Percentiles rank a stretch among this genome's conserved stretches.
Conservation (phyloP, 2,888 invertebrate species). For the Epinotia brunnichana region DNA sequence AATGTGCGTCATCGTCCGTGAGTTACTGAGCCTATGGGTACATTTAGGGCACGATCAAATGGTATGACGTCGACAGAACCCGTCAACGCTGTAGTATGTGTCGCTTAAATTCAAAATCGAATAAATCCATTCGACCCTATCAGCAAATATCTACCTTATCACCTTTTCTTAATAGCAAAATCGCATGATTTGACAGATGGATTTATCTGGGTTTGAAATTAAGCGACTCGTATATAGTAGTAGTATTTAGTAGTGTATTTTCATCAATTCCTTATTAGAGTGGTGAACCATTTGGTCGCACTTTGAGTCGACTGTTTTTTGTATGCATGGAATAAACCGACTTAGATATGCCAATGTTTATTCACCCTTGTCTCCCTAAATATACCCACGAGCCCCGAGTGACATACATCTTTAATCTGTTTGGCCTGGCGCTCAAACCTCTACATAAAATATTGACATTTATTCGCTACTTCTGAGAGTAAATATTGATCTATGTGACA, state of each 20-base stretch:
- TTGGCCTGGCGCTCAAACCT: slow-evolving; percentile 11
- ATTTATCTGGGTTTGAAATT: no score
- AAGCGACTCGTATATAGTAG: no score
- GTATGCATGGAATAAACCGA: no score
- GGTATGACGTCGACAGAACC: not conserved
- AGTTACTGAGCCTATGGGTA: slow-evolving; percentile 5
- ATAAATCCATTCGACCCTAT: no score
- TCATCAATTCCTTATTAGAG: no score
- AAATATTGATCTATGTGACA: slow-evolving; percentile 29
- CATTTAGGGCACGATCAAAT: not conserved
- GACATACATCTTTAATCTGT: slow-evolving; percentile 16
- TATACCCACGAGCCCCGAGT: not conserved
- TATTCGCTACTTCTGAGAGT: slow-evolving; percentile 20
- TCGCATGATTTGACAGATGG: no score
- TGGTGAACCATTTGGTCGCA: no score
- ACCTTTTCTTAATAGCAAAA: no score
- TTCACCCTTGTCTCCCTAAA: not conserved
- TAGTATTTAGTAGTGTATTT: no score
- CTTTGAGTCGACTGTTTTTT: no score
- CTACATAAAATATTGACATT: slow-evolving; percentile 39
- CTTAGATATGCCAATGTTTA: not conserved
- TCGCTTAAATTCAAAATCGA: no score
- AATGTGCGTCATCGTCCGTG: slow-evolving; percentile 1
- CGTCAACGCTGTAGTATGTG: not conserved
- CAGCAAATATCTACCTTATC: no score